Base-by-base conservation (phyloP, 1,140 invertebrate species). In the Eurosta solidaginis region DNA sequence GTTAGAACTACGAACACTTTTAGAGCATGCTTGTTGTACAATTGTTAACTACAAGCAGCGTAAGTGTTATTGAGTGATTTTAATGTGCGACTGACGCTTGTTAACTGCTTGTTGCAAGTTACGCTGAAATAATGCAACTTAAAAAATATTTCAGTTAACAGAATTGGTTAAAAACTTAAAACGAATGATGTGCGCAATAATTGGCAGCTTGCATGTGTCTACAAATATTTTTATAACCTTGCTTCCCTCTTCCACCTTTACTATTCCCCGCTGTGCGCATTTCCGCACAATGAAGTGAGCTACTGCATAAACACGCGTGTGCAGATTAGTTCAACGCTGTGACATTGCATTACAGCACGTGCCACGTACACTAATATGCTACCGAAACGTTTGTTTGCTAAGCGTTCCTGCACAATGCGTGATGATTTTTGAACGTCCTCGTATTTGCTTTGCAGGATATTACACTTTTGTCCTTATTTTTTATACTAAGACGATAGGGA, bases 71-170 rank as follows among this genome's bases (percentile, higher is more conserved):
- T 27, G 17, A 36, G 27, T 36, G 54, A 59, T 59, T 59, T 59
- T 36, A 59, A 59, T 59, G 54, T 29, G 1, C 29, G 12, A 33
- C 33, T 59, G 29, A 59, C 3, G 54, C 17, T 29, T n/a, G 9
- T 59, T 59, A 59, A 59, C 33, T 59, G 54, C 54, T 59, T 29
- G 27, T 59, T 59, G 29, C 54, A 59, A 59, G 27, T 59, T 59
- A 33, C 54, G 54, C 17, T 59, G 4, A 36, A 59, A 59, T 5
- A 14, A 6, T 17, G 14, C 27, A 36, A 29, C 29, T 17, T 59
- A 33, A 59, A 36, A 59, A 59, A n/a, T n/a, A n/a, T n/a, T 59
- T 59, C 33, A 59, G 33, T 59, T 59, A 33, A n/a, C 54, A 5
- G 54, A 59, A 59, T 59, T 33, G 54, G 12, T 59, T 59, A 22